phyloP scores from a whole-genome alignment of 2,888 invertebrate species.

The Carcina quercana region DNA sequence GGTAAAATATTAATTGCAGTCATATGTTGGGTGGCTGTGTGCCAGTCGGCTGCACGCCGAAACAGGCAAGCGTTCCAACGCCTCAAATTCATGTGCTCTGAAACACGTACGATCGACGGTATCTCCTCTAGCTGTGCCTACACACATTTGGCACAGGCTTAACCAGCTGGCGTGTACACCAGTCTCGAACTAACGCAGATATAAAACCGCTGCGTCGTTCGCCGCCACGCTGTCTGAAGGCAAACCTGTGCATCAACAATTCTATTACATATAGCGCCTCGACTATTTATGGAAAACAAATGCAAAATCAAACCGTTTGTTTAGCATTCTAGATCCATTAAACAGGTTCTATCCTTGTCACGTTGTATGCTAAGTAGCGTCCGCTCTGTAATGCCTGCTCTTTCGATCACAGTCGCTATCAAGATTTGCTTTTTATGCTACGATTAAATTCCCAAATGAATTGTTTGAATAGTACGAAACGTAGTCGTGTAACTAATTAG shows the following conservation, averaged over 20 bases:
- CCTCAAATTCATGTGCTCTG: constrained; percentile 4
- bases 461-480: too few species aligned
- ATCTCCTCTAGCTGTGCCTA: constrained; percentile 1
- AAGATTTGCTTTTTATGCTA: too few species aligned
- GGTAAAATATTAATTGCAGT: constrained; percentile 35
- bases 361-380: neutral
- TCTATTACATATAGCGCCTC: constrained; percentile 28
- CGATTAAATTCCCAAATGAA: too few species aligned
- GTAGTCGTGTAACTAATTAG: too few species aligned
- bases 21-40: constrained; percentile 28
- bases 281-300: constrained; percentile 30
- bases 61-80: constrained; percentile 6
- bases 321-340: constrained; percentile 20
- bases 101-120: neutral
- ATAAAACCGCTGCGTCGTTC: constrained; percentile 25
- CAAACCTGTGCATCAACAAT: constrained; percentile 31
- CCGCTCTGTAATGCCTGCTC: too few species aligned
- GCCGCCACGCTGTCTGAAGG: constrained; percentile 60
- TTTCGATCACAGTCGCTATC: too few species aligned
- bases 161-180: constrained; percentile 2
- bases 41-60: constrained; percentile 25
- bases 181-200: constrained; percentile 33
- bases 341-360: constrained; percentile 11
- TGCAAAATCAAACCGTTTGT: constrained; percentile 25
- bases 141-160: constrained; percentile 7